A percentile compares a stretch with the other conserved stretches of the same genome.
These are phyloP conservation scores for Leptinotarsa peninsularis DNA, from an alignment of 2,888 invertebrate species.

Conservation along the genomic window DNA sequence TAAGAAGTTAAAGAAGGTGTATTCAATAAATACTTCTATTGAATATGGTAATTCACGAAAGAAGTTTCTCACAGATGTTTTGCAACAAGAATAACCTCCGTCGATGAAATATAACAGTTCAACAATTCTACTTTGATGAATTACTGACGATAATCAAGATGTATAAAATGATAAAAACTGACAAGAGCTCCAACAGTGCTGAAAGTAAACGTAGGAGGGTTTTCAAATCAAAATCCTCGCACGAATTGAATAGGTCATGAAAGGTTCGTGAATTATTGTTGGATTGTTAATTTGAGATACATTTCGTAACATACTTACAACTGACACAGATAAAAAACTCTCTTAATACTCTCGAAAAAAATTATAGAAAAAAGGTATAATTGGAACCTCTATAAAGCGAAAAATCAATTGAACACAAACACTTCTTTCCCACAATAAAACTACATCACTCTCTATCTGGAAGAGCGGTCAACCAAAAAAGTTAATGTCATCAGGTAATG, in stretches of 20 bases:
- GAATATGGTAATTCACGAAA: background rate
- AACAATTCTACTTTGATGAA: background rate
- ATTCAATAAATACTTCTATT: background rate
- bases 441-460: too few relatives aligned
- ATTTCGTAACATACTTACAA: background rate
- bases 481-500: too few relatives aligned
- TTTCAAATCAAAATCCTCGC: background rate
- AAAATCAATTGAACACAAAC: too few relatives aligned
- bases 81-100: background rate
- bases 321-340: background rate
- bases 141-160: background rate
- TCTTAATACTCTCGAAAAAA: too few relatives aligned
- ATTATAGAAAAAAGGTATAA: too few relatives aligned
- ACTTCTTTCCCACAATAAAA: too few relatives aligned
- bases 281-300: background rate
- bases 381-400: too few relatives aligned
- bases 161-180: background rate
- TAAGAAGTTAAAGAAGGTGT: slow-evolving; percentile 2
- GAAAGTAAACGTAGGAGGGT: background rate
- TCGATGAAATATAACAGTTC: background rate
- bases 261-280: background rate
- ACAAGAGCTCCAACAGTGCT: background rate
- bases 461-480: too few relatives aligned
- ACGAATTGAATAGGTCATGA: slow-evolving; percentile 6
- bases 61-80: background rate